Evolutionary conservation across 1,140 invertebrate genomes (phyloP).

Genomic region (Brachionus rubens): DNA sequence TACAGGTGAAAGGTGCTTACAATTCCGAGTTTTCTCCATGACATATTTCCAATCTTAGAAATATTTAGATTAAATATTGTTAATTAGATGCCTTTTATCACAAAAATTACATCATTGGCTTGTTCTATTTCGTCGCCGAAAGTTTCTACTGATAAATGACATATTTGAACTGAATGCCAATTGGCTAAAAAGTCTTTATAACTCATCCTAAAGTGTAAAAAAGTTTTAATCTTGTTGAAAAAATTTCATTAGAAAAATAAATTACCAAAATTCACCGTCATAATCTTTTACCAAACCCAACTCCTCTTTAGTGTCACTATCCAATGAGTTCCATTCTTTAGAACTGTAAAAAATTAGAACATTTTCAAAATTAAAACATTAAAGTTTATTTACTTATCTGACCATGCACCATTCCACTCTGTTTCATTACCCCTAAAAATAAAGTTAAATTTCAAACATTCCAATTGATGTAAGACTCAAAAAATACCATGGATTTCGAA

Average conservation of each 20-base stretch:
- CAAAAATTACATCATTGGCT: neutral
- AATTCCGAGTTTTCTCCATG: constrained; percentile 39
- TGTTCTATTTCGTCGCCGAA: neutral
- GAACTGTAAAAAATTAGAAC: neutral
- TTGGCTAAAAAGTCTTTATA: constrained; percentile 31
- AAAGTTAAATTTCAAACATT: neutral
- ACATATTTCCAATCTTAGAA: constrained; percentile 41
- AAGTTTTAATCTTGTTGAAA: neutral
- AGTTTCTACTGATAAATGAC: constrained; percentile 31
- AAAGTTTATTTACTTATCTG: constrained; percentile 20
- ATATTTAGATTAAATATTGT: neutral
- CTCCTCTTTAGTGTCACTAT: constrained; percentile 80
- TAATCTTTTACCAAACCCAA: constrained; percentile 65
- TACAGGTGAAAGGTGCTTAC: no score
- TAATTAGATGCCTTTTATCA: neutral
- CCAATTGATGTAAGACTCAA: neutral
- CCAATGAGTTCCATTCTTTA: constrained; percentile 80
- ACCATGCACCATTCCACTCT: constrained; percentile 82
- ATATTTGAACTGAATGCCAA: constrained; percentile 43
- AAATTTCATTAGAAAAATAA: neutral
- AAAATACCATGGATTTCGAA: constrained; percentile 86
- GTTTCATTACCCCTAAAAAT: constrained; percentile 77
- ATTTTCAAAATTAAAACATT: neutral
- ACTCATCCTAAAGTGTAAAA: constrained; percentile 18
- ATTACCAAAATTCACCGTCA: constrained; percentile 47